Evolutionary conservation across 2,888 invertebrate species (phyloP), one percentile per base, ranked within the genome.

Genomic region (Phengaris arion): DNA sequence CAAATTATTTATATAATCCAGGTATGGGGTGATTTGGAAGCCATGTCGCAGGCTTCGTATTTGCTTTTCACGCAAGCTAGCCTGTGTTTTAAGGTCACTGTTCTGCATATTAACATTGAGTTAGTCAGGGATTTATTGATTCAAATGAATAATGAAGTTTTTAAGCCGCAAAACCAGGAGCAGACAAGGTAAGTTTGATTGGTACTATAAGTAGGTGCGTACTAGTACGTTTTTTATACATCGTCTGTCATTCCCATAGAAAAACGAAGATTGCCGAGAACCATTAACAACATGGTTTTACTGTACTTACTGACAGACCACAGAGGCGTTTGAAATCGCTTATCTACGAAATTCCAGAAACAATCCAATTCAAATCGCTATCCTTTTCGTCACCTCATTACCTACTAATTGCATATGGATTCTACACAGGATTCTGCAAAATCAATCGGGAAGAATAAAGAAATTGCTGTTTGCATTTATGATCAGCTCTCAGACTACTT

Each of bases 51-150:
- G 76, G 89, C 92, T 0, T 90, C 86, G 0, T 90, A 92, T 59
- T 74, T 93, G 74, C 79, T 91, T 4, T 92, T 93, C 78, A 92
- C 93, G 0, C 91, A 93, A 77, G 91, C 93, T 2, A 89, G 90
- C 77, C 85, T 93, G 10, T 93, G 93, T 79, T 87, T 91, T 35
- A 93, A 93, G 85, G 81, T 93, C 0, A 87, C 91, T 0, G 85
- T 91, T 52, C 85, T 92, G 77, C 87, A 88, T 57, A 76, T 86
- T 0, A 92, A 92, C 75, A 84, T 85, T 68, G 79, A 80, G 6
- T 82, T 83, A 76, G 79, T 91, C 4, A 83, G 81, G 68, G 82
- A 86, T 0, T 79, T 93, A 13, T 75, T 91, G 55, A 76, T 59
- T 46, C 84, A 83, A 74, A 92, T 93, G 89, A 85, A 87, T 70